A percentile compares a stretch with the other conserved stretches of the same genome.
Evolutionary conservation across 1,140 invertebrate species (phyloP).

Genomic region (Coenobita brevimanus): DNA sequence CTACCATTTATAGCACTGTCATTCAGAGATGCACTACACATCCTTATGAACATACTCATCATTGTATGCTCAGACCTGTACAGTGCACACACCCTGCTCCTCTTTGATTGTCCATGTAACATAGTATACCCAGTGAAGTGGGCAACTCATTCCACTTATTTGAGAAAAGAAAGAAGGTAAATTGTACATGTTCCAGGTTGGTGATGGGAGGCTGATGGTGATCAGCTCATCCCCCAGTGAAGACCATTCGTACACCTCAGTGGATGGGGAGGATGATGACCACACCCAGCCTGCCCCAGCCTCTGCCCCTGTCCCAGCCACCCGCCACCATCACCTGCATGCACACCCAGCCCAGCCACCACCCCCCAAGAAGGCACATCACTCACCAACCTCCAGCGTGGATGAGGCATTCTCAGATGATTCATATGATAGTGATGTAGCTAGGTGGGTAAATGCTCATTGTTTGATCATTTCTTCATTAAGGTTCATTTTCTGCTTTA

Average conservation of each 20-base stretch:
- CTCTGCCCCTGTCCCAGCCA: not conserved
- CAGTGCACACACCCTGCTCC: too few relatives aligned
- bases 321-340: constrained; percentile 27
- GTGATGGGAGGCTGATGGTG: constrained; percentile 74
- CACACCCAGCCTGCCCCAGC: constrained; percentile 47
- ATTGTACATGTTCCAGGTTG: constrained; percentile 44
- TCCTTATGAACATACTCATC: too few relatives aligned
- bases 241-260: constrained; percentile 84
- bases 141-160: too few relatives aligned
- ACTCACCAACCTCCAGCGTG: constrained; percentile 73
- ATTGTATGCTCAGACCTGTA: too few relatives aligned
- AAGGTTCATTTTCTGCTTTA: too few relatives aligned
- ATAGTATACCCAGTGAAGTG: too few relatives aligned
- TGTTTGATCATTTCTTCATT: too few relatives aligned
- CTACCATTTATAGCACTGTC: too few relatives aligned
- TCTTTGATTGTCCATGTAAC: too few relatives aligned
- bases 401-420: constrained; percentile 74
- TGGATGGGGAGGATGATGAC: constrained; percentile 80
- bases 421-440: constrained; percentile 68
- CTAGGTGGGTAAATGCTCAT: constrained; percentile 57
- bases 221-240: constrained; percentile 84
- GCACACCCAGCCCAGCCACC: too few relatives aligned
- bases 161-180: not conserved
- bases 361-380: constrained; percentile 65
- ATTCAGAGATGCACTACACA: too few relatives aligned